Conservation (phyloP, 2,113 vertebrate species). For the Myanophis thanlyinensis region DNA sequence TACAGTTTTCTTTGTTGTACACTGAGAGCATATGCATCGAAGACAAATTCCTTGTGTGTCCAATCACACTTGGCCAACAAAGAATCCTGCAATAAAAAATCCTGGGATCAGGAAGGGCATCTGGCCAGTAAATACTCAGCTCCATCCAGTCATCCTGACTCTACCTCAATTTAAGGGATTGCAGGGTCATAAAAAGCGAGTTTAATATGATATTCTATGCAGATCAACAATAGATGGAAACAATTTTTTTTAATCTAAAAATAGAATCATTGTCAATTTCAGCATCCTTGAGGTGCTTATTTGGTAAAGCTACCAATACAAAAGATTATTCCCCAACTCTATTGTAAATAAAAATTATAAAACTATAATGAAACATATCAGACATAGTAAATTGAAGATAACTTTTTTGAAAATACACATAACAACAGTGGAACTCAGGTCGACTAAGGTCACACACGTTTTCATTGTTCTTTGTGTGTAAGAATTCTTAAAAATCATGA, state of each 20-base stretch:
- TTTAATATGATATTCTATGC: neutral
- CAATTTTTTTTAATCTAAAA: slow-evolving; percentile 31
- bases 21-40: no score
- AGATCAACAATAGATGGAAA: slow-evolving; percentile 47
- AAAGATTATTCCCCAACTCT: neutral
- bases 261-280: neutral
- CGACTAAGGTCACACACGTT: slow-evolving; percentile 33
- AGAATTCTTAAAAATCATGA: neutral
- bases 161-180: no score
- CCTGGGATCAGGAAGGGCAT: no score
- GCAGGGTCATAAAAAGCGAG: no score
- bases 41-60: no score
- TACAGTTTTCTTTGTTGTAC: no score
- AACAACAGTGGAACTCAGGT: neutral
- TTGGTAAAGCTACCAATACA: slow-evolving; percentile 28
- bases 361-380: slow-evolving; percentile 46
- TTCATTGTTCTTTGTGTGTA: neutral
- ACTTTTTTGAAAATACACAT: slow-evolving; percentile 24
- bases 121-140: no score
- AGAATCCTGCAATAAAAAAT: no score
- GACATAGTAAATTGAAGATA: slow-evolving; percentile 55
- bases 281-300: slow-evolving; percentile 48
- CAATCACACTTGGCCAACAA: no score
- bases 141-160: no score
- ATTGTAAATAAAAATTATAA: slow-evolving; percentile 22